Conservation (phyloP, 1,140 invertebrate genomes). For the Conus ventricosus region DNA sequence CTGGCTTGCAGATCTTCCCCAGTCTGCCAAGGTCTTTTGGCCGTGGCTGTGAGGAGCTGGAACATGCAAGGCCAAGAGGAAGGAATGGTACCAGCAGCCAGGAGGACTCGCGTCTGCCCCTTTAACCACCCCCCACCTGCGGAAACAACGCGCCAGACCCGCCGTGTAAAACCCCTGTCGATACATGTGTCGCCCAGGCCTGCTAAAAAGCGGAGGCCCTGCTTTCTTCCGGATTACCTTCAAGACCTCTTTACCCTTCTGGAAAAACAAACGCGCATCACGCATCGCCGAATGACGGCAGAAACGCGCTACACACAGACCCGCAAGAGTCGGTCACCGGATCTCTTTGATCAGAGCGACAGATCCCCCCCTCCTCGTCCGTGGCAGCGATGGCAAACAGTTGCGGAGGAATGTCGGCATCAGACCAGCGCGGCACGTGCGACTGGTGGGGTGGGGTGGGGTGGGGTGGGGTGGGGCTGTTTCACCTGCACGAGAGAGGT, state of each 20-base stretch:
- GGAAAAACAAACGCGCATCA: background rate
- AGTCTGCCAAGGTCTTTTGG: too few species aligned
- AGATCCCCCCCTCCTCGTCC: too few species aligned
- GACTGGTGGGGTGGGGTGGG: too few species aligned
- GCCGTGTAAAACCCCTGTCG: background rate
- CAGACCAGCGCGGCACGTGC: too few species aligned
- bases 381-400: too few species aligned
- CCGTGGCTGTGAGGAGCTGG: background rate
- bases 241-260: background rate
- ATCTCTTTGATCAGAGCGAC: too few species aligned
- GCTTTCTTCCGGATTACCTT: background rate
- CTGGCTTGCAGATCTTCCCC: too few species aligned
- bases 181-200: slow-evolving; percentile 2
- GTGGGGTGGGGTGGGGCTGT: too few species aligned
- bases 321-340: too few species aligned
- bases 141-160: background rate
- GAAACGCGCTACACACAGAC: too few species aligned
- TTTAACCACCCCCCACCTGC: slow-evolving; percentile 14
- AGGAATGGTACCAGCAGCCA: background rate
- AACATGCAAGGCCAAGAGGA: background rate
- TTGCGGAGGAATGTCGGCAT: too few species aligned
- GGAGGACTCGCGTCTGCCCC: background rate
- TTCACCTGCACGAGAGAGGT: too few species aligned
- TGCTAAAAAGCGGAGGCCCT: background rate
- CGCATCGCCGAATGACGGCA: background rate